Conservation (phyloP, 2,888 invertebrate genomes). For the Polyploca ridens region DNA sequence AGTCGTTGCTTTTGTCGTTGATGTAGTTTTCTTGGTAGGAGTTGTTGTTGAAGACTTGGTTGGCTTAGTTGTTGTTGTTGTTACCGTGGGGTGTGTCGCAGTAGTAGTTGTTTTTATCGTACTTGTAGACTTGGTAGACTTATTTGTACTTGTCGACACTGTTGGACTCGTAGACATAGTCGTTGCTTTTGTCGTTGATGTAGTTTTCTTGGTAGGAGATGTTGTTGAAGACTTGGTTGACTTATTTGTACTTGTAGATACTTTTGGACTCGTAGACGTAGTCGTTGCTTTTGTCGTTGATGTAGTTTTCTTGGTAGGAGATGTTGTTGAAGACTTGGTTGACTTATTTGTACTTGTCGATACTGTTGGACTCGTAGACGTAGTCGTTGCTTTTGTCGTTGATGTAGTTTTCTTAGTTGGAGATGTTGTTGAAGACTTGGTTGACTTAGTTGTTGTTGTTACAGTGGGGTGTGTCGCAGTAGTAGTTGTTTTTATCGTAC, state of each 20-base stretch:
- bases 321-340: too few species aligned
- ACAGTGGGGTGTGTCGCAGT: background rate
- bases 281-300: background rate
- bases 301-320: too few species aligned
- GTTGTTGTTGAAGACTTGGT: background rate
- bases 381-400: background rate
- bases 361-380: conserved; percentile 1
- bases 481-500: background rate
- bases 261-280: background rate
- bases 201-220: background rate
- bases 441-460: background rate
- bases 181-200: background rate
- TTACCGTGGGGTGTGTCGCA: background rate
- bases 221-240: too few species aligned
- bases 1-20: background rate
- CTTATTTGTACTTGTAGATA: too few species aligned
- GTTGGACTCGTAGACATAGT: background rate
- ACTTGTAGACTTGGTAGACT: background rate
- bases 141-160: background rate
- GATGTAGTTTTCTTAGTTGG: background rate
- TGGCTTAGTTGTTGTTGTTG: background rate
- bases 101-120: background rate
- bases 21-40: background rate
- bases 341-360: background rate
- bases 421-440: background rate